These are phyloP conservation scores for Schizaphis graminum DNA, from an alignment of 2,888 invertebrate species.

Conservation along the genomic window DNA sequence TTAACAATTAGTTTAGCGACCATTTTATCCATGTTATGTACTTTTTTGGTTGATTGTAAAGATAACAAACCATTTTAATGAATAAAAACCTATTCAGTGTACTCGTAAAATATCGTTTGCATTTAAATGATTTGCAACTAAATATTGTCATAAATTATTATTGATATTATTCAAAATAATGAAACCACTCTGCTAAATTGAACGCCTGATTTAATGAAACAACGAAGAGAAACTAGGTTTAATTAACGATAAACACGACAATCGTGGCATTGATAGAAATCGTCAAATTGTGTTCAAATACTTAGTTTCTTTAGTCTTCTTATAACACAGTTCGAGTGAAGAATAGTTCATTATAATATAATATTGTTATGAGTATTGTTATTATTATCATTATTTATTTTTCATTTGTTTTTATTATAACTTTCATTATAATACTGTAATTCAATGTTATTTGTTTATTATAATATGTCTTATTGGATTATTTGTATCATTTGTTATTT, in stretches of 20 bases:
- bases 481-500: neutral
- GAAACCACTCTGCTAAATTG: neutral
- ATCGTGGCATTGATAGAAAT: neutral
- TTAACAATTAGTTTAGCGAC: neutral
- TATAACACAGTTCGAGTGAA: neutral
- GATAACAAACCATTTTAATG: neutral
- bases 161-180: neutral
- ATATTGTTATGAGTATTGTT: neutral
- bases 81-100: neutral
- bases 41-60: neutral
- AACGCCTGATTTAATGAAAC: neutral
- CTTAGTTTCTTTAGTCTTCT: neutral
- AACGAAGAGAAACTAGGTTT: neutral
- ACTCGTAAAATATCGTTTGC: neutral
- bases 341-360: neutral
- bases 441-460: neutral
- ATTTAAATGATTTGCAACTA: constrained; percentile 1
- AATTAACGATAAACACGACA: constrained; percentile 34
- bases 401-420: neutral
- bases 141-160: neutral
- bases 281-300: neutral
- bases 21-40: neutral
- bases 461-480: neutral
- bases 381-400: neutral
- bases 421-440: neutral